Evolutionary conservation across 2,797 vertebrate genomes (phyloP).

Genomic region (Apogon hyalosoma): DNA sequence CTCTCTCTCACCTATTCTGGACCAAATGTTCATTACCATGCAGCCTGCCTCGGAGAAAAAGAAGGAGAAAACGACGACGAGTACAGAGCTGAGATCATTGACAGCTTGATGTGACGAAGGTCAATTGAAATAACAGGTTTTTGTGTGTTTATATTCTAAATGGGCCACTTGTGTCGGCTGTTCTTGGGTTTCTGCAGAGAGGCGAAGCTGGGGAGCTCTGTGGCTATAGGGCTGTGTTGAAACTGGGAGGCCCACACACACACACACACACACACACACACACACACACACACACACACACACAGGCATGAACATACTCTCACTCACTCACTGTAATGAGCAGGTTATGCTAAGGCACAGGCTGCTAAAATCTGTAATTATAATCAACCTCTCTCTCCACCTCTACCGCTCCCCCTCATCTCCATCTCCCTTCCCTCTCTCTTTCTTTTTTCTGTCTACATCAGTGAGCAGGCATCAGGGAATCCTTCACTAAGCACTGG

Average conservation of each 20-base stretch:
- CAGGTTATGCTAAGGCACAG: slow-evolving; percentile 86
- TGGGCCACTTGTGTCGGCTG: slow-evolving; percentile 83
- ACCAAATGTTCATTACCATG: slow-evolving; percentile 88
- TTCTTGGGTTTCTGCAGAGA: slow-evolving; percentile 70
- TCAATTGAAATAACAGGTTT: slow-evolving; percentile 92
- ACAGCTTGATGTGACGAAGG: slow-evolving; percentile 90
- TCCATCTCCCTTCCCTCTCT: slow-evolving; percentile 56
- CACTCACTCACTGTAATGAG: slow-evolving; percentile 82
- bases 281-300: slow-evolving; percentile 19
- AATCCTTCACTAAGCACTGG: slow-evolving; percentile 79
- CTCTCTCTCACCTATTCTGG: slow-evolving; percentile 75
- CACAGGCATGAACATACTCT: slow-evolving; percentile 40
- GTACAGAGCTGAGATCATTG: slow-evolving; percentile 88
- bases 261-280: slow-evolving; percentile 36
- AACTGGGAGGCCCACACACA: slow-evolving; percentile 51
- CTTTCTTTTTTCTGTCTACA: slow-evolving; percentile 54
- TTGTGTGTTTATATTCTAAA: slow-evolving; percentile 87
- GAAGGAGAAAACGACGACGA: slow-evolving; percentile 75
- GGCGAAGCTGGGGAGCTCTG: slow-evolving; percentile 74
- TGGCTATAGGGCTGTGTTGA: slow-evolving; percentile 71
- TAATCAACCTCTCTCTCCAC: slow-evolving; percentile 83
- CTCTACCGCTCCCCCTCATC: slow-evolving; percentile 55
- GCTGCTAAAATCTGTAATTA: slow-evolving; percentile 88
- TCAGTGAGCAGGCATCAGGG: slow-evolving; percentile 77
- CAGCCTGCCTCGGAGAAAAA: slow-evolving; percentile 80